Evolutionary conservation across 2,888 invertebrate genomes (phyloP), one percentile per base, ranked within the genome.

Genomic region (Eupithecia exiguata): DNA sequence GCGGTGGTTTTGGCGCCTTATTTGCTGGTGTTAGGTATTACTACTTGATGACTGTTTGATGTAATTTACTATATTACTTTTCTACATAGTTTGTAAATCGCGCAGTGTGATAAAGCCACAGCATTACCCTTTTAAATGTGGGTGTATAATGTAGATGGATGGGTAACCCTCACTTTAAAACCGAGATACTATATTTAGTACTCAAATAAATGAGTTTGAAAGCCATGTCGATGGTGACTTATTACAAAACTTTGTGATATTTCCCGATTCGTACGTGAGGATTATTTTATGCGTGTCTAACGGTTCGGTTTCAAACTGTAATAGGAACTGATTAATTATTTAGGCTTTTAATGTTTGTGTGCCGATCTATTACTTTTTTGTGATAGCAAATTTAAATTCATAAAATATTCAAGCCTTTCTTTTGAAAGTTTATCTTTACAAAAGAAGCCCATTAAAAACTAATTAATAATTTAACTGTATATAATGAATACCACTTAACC

Each of bases 401-500:
- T 53, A n/a, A 49, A 49, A 49, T 5, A 53, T 53, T 25, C 12
- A n/a, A 25, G 14, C 25, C 12, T 58, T 58, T 21, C 49, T 10
- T 25, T 12, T 25, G 10, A 21, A 21, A 53, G 21, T 53, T 53
- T 0, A 12, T 21, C 21, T 10, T 21, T 53, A 53, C 53, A 58
- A 58, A 58, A 4, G 25, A 58, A 58, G 25, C 10, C 58, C 25
- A 58, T 58, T 58, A 58, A 5, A 25, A 58, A 58, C 25, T 25
- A 25, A 58, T 58, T 58, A 25, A n/a, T 58, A n/a, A 58, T 58
- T 58, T 12, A 58, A 21, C 25, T 58, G 21, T 14, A 12, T 58
- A 14, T 25, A 25, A 21, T 58, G 4, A 58, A 12, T 5, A 58
- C 25, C 12, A 25, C 36, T 65, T 76, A 61, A 79, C 53, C 35